Evolutionary conservation across 2,797 vertebrate species (phyloP).

Genomic region (Knipowitschia caucasica): DNA sequence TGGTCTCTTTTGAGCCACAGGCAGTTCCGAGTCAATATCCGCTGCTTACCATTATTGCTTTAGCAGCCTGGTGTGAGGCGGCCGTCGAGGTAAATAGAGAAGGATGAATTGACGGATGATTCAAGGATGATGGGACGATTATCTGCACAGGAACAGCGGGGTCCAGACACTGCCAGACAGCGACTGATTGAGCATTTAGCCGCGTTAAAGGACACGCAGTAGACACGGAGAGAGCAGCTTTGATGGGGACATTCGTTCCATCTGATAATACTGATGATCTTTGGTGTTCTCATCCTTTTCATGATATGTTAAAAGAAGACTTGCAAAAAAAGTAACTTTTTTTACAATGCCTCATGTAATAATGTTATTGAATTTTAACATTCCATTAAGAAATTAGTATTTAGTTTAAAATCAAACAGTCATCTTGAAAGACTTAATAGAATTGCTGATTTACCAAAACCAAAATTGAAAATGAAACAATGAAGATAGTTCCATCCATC

Average conservation of each 20-base stretch:
- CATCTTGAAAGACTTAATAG: too few relatives aligned
- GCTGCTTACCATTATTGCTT: slow-evolving; percentile 39
- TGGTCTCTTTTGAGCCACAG: slow-evolving; percentile 33
- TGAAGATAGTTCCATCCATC: too few relatives aligned
- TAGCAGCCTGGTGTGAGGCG: slow-evolving; percentile 9
- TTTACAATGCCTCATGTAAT: not conserved
- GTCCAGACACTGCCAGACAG: slow-evolving; percentile 33
- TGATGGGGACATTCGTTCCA: slow-evolving; percentile 11
- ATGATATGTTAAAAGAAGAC: not conserved
- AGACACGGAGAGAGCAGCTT: slow-evolving; percentile 5
- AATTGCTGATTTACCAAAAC: too few relatives aligned
- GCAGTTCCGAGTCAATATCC: slow-evolving; percentile 48
- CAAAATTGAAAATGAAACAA: too few relatives aligned
- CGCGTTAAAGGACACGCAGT: slow-evolving; percentile 26
- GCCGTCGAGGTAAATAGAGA: slow-evolving; percentile 24
- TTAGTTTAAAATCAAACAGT: too few relatives aligned
- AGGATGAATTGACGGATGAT: slow-evolving; percentile 29
- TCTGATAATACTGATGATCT: not conserved
- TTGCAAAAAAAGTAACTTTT: not conserved
- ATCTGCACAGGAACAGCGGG: slow-evolving; percentile 41
- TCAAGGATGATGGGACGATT: slow-evolving; percentile 43
- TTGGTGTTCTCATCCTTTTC: not conserved
- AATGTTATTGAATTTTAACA: too few relatives aligned
- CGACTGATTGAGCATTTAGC: slow-evolving; percentile 28
- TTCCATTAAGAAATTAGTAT: too few relatives aligned